Percentiles rank a stretch among this genome's conserved stretches.
phyloP scores from a whole-genome alignment of 2,797 vertebrate genomes.

The Petrocephalus schoutedeni region DNA sequence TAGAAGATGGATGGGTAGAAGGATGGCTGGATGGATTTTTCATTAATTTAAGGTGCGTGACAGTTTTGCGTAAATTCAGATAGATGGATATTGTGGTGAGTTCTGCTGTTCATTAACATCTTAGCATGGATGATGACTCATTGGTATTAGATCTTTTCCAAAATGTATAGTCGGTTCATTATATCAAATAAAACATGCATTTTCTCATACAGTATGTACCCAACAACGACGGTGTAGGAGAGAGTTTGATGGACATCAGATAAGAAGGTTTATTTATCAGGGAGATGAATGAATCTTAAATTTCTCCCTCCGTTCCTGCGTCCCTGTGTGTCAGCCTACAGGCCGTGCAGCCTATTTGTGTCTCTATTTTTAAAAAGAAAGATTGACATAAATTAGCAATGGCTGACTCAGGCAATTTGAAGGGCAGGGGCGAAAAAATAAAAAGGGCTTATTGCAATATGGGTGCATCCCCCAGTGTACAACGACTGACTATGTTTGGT shows the following conservation, averaged over 20 bases:
- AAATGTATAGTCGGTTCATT: not conserved
- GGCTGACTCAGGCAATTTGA: too few relatives aligned
- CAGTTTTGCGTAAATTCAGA: not conserved
- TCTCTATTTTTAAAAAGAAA: not conserved
- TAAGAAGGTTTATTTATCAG: not conserved
- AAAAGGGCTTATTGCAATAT: too few relatives aligned
- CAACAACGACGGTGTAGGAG: not conserved
- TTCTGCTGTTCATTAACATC: not conserved
- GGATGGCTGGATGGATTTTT: not conserved
- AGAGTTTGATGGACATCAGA: not conserved
- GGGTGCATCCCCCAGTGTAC: too few relatives aligned
- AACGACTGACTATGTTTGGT: too few relatives aligned
- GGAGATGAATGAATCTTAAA: not conserved
- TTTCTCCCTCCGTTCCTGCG: not conserved
- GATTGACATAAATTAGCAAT: too few relatives aligned
- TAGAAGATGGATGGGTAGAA: not conserved
- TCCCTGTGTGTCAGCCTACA: not conserved
- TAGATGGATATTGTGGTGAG: not conserved
- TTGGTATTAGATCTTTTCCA: not conserved
- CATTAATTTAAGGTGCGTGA: too few relatives aligned
- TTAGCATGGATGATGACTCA: not conserved
- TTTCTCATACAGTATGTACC: not conserved
- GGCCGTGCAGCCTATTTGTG: not conserved
- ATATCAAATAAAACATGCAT: not conserved
- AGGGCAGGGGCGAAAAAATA: too few relatives aligned